Evolutionary conservation across 2,888 invertebrate species (phyloP).

Genomic region (Drosophila gaucha): DNA sequence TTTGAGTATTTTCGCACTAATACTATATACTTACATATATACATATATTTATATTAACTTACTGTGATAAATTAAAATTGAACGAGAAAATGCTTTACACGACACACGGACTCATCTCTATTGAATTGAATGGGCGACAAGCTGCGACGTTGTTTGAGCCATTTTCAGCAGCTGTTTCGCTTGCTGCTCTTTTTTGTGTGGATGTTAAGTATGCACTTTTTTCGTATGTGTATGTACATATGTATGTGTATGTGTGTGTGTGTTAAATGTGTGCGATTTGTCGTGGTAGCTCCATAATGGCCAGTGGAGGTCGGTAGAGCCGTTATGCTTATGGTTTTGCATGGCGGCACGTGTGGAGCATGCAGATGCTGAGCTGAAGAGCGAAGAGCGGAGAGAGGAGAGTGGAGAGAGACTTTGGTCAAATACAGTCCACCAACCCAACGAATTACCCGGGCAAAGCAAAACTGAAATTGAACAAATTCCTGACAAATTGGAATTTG

Average conservation of each 20-base stretch:
- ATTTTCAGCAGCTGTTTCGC: slow-evolving; percentile 69
- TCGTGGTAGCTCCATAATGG: slow-evolving; percentile 79
- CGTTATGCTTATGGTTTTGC: slow-evolving; percentile 79
- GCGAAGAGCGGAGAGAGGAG: background rate
- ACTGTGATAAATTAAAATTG: background rate
- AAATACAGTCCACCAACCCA: slow-evolving; percentile 4
- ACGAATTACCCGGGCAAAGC: slow-evolving; percentile 61
- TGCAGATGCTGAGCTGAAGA: slow-evolving; percentile 50
- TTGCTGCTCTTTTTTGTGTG: slow-evolving; percentile 58
- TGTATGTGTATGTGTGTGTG: slow-evolving; percentile 29
- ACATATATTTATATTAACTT: too few species aligned
- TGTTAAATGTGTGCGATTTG: slow-evolving; percentile 78
- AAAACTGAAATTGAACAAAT: slow-evolving; percentile 83
- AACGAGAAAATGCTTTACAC: background rate
- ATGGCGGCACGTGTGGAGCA: slow-evolving; percentile 75
- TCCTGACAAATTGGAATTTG: slow-evolving; percentile 84
- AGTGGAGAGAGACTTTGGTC: background rate
- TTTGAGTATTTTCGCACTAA: too few species aligned
- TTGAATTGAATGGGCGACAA: slow-evolving; percentile 34
- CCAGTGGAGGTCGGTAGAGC: slow-evolving; percentile 53
- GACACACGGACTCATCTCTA: slow-evolving; percentile 44
- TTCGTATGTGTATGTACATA: slow-evolving; percentile 17
- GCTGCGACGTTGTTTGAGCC: slow-evolving; percentile 66
- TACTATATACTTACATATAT: too few species aligned
- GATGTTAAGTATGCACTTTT: slow-evolving; percentile 76